Conservation (phyloP, 2,888 invertebrate genomes). For the Pseudococcus jackbeardsleyi region DNA sequence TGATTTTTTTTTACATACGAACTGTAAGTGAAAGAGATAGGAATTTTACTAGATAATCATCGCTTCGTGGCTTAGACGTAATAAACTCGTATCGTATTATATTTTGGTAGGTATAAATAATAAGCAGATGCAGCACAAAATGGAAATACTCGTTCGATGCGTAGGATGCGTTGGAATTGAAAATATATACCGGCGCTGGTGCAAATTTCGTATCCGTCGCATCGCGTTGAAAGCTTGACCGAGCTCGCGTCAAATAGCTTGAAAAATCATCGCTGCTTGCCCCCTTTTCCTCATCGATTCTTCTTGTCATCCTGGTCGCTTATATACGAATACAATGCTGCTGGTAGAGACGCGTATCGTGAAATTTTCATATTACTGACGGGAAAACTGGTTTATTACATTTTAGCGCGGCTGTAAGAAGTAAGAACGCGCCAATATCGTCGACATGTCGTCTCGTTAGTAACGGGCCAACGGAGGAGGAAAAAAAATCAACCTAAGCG, state of each 20-base stretch:
- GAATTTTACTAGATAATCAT: not conserved
- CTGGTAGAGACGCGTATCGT: not conserved
- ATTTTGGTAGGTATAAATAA: not conserved
- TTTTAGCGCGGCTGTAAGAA: not conserved
- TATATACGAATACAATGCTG: no score
- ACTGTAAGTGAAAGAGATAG: not conserved
- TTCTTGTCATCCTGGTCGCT: no score
- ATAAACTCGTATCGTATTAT: no score
- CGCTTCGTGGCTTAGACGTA: not conserved
- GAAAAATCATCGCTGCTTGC: not conserved
- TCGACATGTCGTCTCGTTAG: constrained; percentile 31
- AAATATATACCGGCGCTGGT: not conserved
- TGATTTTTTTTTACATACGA: not conserved
- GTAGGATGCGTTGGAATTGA: not conserved
- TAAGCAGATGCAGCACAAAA: not conserved
- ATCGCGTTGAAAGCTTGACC: no score
- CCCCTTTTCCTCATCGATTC: not conserved
- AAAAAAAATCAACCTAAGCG: not conserved
- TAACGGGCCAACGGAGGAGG: not conserved
- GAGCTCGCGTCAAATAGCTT: not conserved
- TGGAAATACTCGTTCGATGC: not conserved
- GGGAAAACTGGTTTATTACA: not conserved
- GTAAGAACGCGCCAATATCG: not conserved
- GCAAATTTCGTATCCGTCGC: not conserved
- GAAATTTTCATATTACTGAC: not conserved